These are phyloP conservation scores for Empidonax traillii DNA, from an alignment of 2,113 vertebrate genomes.

Conservation along the genomic window DNA sequence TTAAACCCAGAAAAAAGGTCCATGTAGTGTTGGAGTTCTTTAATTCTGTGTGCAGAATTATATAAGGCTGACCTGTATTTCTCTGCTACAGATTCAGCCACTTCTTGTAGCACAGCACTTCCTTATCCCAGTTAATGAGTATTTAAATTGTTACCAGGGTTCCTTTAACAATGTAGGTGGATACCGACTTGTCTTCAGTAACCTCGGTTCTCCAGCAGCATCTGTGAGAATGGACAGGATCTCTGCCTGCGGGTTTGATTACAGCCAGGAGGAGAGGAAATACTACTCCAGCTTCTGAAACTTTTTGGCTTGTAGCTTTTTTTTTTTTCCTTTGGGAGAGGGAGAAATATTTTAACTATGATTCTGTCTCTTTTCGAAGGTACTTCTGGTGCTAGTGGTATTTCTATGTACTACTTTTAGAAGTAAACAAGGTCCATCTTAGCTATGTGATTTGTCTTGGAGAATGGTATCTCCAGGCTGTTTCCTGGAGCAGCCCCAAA, in stretches of 20 bases:
- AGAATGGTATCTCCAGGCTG: background rate
- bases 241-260: background rate
- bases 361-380: background rate
- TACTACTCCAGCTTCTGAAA: background rate
- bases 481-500: background rate
- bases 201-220: rapidly evolving
- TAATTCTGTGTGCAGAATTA: background rate
- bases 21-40: background rate
- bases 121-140: background rate
- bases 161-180: background rate
- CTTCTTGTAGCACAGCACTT: background rate
- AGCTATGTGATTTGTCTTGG: background rate
- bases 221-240: rapidly evolving
- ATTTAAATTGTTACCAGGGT: background rate
- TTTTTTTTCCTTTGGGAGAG: background rate
- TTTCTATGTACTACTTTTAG: background rate
- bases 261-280: background rate
- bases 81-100: background rate
- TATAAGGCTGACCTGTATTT: background rate
- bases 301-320: background rate
- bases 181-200: background rate
- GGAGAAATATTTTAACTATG: background rate
- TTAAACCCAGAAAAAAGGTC: background rate
- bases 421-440: background rate
- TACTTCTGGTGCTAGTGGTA: background rate